These are phyloP conservation scores for Paramuricea clavata DNA, from an alignment of 92 coral and sea anemone genomes.

Conservation along the genomic window DNA sequence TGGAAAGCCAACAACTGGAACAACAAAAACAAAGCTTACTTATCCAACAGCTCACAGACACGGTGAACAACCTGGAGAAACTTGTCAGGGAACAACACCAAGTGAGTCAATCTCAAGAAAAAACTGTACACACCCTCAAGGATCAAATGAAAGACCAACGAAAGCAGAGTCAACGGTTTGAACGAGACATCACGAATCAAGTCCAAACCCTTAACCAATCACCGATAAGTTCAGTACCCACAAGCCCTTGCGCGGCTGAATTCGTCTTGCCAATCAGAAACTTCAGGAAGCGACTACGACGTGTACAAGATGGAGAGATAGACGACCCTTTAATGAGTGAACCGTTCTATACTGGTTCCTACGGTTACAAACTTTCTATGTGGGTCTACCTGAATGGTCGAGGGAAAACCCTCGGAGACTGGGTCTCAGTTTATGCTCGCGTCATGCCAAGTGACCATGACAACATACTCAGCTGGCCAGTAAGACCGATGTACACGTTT, in stretches of 20 bases:
- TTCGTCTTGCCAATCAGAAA: conserved; percentile 86
- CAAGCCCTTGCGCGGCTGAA: conserved; percentile 69
- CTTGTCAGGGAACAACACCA: conserved; percentile 76
- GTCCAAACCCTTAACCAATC: conserved; percentile 24
- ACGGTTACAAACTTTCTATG: conserved; percentile 86
- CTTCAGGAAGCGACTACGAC: conserved; percentile 76
- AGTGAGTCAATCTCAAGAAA: conserved; percentile 21
- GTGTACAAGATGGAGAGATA: conserved; percentile 82
- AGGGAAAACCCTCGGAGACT: conserved; percentile 84
- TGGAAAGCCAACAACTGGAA: conserved; percentile 78
- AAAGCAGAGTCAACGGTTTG: conserved; percentile 41
- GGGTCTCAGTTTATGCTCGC: conserved; percentile 96
- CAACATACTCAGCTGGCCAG: conserved; percentile 95
- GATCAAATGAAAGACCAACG: conserved; percentile 43
- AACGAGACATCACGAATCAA: conserved; percentile 24
- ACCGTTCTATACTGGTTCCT: conserved; percentile 91
- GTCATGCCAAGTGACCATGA: conserved; percentile 94
- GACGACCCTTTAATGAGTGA: conserved; percentile 98
- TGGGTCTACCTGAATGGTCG: conserved; percentile 98
- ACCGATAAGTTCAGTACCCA: background rate
- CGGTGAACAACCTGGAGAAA: conserved; percentile 77
- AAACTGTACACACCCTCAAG: conserved; percentile 3
- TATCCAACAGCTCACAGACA: conserved; percentile 84
- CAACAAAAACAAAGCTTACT: conserved; percentile 80
- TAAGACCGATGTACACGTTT: conserved; percentile 94